Conservation (phyloP, 2,113 vertebrate genomes). For the Paraplagusia blochii region DNA sequence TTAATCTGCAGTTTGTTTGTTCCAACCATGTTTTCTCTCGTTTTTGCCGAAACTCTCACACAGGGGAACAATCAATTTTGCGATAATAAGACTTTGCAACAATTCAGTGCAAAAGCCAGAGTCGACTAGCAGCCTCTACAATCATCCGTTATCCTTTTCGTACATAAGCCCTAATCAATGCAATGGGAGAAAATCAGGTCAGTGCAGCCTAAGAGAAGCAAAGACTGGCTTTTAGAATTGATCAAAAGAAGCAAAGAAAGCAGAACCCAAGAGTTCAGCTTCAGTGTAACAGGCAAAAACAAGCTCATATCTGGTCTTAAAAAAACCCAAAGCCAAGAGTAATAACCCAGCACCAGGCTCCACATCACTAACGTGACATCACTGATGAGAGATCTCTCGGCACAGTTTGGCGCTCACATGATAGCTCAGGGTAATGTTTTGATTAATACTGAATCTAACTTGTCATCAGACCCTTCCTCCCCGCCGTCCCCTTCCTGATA, state of each 20-base stretch:
- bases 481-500: constrained; percentile 29
- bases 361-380: constrained; percentile 57
- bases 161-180: background rate
- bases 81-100: background rate
- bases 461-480: constrained; percentile 39
- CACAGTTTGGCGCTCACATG: constrained; percentile 40
- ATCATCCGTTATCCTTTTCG: background rate
- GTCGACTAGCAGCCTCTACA: background rate
- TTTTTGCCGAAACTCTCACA: constrained; percentile 2
- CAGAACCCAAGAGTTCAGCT: background rate
- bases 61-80: background rate
- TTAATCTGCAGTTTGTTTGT: constrained; percentile 18
- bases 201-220: background rate
- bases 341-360: constrained; percentile 47
- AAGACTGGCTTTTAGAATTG: too few relatives aligned
- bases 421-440: constrained; percentile 54
- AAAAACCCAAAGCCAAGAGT: constrained; percentile 45
- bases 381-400: constrained; percentile 51
- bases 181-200: background rate
- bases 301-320: constrained; percentile 45
- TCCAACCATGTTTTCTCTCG: background rate
- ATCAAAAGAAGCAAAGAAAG: too few relatives aligned
- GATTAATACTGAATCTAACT: constrained; percentile 61
- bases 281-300: constrained; percentile 24
- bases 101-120: background rate